Conservation (phyloP, 2,888 invertebrate species). For the Conus canariensis region DNA sequence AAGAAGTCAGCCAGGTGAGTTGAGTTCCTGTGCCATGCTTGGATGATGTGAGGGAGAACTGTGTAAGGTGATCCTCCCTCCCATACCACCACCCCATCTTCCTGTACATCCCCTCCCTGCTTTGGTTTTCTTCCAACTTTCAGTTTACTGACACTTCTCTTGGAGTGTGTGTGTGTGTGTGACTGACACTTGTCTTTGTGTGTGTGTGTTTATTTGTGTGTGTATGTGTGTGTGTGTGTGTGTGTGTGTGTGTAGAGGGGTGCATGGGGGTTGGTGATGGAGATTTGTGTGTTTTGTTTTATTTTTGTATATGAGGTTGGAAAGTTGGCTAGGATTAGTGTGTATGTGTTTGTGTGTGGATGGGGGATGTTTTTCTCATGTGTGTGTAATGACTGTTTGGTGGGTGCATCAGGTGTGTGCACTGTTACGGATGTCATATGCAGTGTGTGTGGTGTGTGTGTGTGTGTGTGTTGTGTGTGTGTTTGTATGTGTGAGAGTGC, state of each 20-base stretch:
- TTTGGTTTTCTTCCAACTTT: not conserved
- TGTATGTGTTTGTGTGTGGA: not conserved
- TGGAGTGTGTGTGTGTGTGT: not conserved
- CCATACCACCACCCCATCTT: not conserved
- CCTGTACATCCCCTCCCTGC: not conserved
- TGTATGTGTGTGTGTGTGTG: not conserved
- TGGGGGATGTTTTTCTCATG: too few relatives aligned
- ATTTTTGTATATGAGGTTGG: not conserved
- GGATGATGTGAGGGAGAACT: too few relatives aligned
- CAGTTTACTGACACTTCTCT: too few relatives aligned
- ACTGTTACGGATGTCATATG: too few relatives aligned
- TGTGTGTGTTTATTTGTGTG: not conserved
- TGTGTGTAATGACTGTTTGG: too few relatives aligned
- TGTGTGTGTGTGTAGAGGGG: not conserved
- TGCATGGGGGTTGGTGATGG: not conserved
- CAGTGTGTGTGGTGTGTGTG: too few relatives aligned
- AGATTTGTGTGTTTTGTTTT: not conserved
- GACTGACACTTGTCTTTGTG: not conserved
- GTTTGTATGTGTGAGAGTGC: too few relatives aligned
- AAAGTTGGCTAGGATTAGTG: too few relatives aligned
- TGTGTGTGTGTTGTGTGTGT: too few relatives aligned
- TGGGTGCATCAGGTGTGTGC: too few relatives aligned
- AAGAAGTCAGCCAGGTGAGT: slow-evolving; percentile 69
- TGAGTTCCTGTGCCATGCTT: not conserved
- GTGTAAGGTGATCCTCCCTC: not conserved